Base-by-base conservation (phyloP, 2,888 invertebrate species). In the Mythimna ferrago region DNA sequence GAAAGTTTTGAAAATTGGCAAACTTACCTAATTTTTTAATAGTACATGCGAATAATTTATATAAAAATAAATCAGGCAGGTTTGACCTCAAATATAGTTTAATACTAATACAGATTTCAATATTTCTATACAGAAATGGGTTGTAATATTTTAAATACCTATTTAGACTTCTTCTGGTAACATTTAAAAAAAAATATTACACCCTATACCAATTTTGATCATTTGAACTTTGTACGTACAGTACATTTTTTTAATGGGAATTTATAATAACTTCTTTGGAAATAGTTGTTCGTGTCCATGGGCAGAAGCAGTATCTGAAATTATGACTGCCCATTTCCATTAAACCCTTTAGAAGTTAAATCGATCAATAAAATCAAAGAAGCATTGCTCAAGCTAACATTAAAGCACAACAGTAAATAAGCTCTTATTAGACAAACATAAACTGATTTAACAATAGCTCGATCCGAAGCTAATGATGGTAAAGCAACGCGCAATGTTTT, bases 401-500 rank as follows among this genome's bases (percentile, higher is more conserved):
- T 75, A 41, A 76, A 76, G 16, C 54, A 26, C 10, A 58, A 63
- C n/a, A 54, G 57, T 74, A 80, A 74, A 80, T 64, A 75, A 56
- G 60, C 9, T 38, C 54, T 10, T 54, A 66, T 70, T 60, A 65
- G 64, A 64, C 79, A 73, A 85, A 74, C 76, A 76, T 66, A 65
- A 61, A 66, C 54, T 66, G 51, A 78, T 62, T 58, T 26, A 71
- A 66, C 65, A 81, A 76, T 76, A 62, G 60, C 41, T 63, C 62
- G 64, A 61, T 60, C 53, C 19, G 48, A 41, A 81, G 78, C 74
- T 75, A 73, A 73, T 75, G 67, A 84, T 80, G 78, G 81, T 58
- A 79, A 71, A 61, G 66, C 71, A 75, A 81, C 78, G 79, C 79
- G 80, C 74, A 81, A 67, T 68, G 75, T 82, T 90, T 88, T 88